Evolutionary conservation across 2,113 vertebrate genomes (phyloP).

Genomic region (Protobothrops flavoviridis): DNA sequence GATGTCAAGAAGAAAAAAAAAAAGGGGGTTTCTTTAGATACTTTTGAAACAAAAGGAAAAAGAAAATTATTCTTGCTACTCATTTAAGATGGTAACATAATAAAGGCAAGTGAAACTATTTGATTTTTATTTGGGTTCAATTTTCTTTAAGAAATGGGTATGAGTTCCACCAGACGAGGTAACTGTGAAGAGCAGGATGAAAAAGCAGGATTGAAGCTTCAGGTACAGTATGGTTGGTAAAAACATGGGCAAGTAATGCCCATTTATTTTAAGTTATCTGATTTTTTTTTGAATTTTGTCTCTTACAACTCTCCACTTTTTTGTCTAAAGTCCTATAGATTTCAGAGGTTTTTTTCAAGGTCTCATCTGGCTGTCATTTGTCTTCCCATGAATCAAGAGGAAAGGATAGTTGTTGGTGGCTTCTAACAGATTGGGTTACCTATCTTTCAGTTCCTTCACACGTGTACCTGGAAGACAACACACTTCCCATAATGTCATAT

Average conservation of each 20-base stretch:
- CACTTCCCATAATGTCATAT: neutral
- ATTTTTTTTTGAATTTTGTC: neutral
- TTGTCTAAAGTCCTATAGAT: neutral
- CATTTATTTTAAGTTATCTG: neutral
- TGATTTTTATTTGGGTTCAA: neutral
- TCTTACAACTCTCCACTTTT: neutral
- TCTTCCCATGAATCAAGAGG: neutral
- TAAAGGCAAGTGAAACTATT: neutral
- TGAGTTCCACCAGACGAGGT: neutral
- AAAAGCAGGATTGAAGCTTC: neutral
- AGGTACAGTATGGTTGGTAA: neutral
- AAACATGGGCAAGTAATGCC: neutral
- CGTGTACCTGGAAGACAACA: neutral
- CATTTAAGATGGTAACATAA: neutral
- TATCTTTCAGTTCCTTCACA: neutral
- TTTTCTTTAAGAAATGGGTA: neutral
- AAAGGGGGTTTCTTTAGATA: neutral
- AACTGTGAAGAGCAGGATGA: neutral
- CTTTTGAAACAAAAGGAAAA: neutral
- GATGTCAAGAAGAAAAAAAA: neutral
- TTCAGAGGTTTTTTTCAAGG: neutral
- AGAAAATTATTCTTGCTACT: neutral
- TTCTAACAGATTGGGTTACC: neutral
- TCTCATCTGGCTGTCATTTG: neutral
- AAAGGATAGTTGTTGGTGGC: neutral